Evolutionary conservation across 2,888 invertebrate species (phyloP).

Genomic region (Eristalis arbustorum): DNA sequence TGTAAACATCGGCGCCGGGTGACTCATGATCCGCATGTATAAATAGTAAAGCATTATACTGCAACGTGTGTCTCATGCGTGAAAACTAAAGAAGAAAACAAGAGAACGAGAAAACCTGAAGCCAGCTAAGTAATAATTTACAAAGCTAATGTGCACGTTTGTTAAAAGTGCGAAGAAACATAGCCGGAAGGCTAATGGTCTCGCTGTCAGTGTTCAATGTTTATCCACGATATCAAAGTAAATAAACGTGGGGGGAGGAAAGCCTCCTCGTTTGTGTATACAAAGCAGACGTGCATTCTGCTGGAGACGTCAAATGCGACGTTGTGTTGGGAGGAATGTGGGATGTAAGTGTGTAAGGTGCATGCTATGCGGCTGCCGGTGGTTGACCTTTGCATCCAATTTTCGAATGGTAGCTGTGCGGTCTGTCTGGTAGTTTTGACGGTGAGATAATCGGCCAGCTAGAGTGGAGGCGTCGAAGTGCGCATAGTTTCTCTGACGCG

Average conservation of each 20-base stretch:
- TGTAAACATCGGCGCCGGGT: constrained; percentile 19
- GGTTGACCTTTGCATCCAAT: constrained; percentile 19
- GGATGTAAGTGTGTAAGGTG: neutral
- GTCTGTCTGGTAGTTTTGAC: neutral
- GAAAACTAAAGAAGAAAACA: neutral
- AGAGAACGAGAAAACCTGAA: neutral
- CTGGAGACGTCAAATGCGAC: neutral
- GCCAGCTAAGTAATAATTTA: constrained; percentile 17
- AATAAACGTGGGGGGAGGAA: neutral
- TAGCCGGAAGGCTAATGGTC: constrained; percentile 29
- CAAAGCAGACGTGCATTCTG: neutral
- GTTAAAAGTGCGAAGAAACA: constrained; percentile 29
- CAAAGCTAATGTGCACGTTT: constrained; percentile 26
- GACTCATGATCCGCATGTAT: constrained; percentile 37
- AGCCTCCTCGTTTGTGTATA: neutral
- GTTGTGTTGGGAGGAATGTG: neutral
- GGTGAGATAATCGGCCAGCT: neutral
- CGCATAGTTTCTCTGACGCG: neutral
- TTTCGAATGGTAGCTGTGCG: neutral
- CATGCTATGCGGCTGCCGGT: neutral
- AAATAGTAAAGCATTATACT: constrained; percentile 26
- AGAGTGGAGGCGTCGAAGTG: neutral
- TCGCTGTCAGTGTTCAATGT: constrained; percentile 21
- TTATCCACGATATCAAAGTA: constrained; percentile 18
- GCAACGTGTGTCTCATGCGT: constrained; percentile 25